phyloP scores from a whole-genome alignment of 1,140 invertebrate species.

The Drosophila parabipectinata region DNA sequence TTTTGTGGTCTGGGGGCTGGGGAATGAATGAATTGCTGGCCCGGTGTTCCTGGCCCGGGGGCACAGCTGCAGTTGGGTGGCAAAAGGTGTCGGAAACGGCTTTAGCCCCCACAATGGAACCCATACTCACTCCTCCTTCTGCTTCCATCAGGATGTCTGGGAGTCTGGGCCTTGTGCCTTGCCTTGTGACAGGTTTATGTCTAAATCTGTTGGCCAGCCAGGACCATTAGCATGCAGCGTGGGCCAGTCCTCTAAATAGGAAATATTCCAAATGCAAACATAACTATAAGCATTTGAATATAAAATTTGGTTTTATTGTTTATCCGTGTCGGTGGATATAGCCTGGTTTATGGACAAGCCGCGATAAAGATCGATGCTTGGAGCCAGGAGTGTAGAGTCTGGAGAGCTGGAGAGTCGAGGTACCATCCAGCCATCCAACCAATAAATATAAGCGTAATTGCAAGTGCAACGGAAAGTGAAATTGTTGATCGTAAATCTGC shows the following conservation, averaged over 20 bases:
- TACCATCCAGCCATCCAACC: conserved; percentile 14
- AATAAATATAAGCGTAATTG: conserved; percentile 55
- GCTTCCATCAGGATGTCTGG: conserved; percentile 18
- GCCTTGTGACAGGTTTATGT: conserved; percentile 63
- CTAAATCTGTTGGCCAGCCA: conserved; percentile 58
- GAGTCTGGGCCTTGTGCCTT: conserved; percentile 6
- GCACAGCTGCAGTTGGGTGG: conserved; percentile 60
- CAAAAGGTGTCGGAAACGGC: conserved; percentile 66
- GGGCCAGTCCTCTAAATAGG: conserved; percentile 25
- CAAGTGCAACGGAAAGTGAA: conserved; percentile 70
- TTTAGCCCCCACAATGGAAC: conserved; percentile 65
- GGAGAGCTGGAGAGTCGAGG: not conserved
- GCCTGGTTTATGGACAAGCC: conserved; percentile 28
- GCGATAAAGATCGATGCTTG: conserved; percentile 40
- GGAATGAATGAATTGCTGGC: conserved; percentile 15
- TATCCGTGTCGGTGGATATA: not conserved
- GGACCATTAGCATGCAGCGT: conserved; percentile 57
- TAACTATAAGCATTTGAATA: conserved; percentile 16
- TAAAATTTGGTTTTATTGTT: conserved; percentile 28
- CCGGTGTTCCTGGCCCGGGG: conserved; percentile 40
- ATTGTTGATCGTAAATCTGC: conserved; percentile 64
- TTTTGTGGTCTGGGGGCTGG: conserved; percentile 15
- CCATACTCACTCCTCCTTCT: conserved; percentile 10
- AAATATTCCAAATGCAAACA: conserved; percentile 18
- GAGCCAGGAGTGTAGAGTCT: not conserved